Percentiles rank a stretch among this genome's conserved stretches.
These are phyloP conservation scores for Metopolophium dirhodum DNA, from an alignment of 1,140 invertebrate species.

Conservation along the genomic window DNA sequence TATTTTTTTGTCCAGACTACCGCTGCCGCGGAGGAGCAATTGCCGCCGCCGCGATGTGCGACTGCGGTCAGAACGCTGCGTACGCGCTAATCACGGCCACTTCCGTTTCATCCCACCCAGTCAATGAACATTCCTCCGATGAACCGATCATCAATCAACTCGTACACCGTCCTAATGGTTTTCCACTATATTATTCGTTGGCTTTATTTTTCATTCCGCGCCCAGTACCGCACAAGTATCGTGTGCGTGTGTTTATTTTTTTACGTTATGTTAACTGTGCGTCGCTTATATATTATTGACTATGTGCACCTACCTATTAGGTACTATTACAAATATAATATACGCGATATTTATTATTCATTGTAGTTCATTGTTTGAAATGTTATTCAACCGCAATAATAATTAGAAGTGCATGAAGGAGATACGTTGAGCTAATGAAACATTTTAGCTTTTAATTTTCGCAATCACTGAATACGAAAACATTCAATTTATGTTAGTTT, in stretches of 20 bases:
- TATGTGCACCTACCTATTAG: neutral
- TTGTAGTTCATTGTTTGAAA: neutral
- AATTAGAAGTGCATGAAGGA: neutral
- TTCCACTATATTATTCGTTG: constrained; percentile 27
- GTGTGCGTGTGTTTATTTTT: neutral
- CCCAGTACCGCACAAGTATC: neutral
- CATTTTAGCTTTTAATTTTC: neutral
- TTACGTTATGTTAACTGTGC: neutral
- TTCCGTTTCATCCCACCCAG: constrained; percentile 32
- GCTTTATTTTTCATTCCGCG: constrained; percentile 10
- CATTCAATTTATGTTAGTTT: neutral
- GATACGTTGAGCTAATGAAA: neutral
- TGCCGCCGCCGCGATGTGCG: constrained; percentile 43
- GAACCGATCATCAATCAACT: constrained; percentile 57
- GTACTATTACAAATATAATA: neutral
- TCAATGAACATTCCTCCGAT: constrained; percentile 55
- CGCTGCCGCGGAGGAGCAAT: neutral
- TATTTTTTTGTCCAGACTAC: constrained; percentile 23
- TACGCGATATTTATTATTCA: neutral
- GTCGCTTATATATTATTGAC: neutral
- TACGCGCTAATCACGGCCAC: constrained; percentile 56
- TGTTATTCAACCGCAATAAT: neutral
- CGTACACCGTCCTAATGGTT: constrained; percentile 48
- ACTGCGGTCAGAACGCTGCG: constrained; percentile 50
- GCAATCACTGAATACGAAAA: neutral